Percentiles rank a stretch among this genome's conserved stretches.
These are phyloP conservation scores for Pachyramphus minor DNA, from an alignment of 2,113 vertebrate genomes.

Conservation along the genomic window DNA sequence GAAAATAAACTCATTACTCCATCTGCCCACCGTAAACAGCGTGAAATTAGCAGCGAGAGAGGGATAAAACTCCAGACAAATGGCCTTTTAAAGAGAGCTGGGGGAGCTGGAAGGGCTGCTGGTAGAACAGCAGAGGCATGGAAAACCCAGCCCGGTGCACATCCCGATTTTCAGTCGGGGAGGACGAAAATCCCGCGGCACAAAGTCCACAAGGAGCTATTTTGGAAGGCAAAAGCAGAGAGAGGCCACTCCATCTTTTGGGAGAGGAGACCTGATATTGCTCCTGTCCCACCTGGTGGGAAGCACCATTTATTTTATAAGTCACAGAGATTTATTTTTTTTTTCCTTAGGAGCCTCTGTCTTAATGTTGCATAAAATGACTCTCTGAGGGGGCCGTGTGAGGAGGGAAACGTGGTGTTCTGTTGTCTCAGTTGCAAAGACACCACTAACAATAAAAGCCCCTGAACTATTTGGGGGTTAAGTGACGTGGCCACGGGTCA, in stretches of 20 bases:
- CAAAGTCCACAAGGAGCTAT: not conserved
- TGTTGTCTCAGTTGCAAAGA: conserved; percentile 50
- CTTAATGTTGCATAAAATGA: conserved; percentile 62
- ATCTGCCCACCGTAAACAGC: conserved; percentile 43
- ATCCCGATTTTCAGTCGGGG: not conserved
- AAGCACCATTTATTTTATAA: not conserved
- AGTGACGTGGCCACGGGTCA: conserved; percentile 25
- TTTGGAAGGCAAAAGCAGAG: not conserved
- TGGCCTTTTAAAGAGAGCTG: conserved; percentile 25
- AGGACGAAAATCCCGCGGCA: not conserved
- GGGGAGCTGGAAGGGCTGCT: conserved; percentile 26
- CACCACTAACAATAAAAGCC: not conserved
- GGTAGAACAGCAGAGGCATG: not conserved
- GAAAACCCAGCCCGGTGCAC: accelerated
- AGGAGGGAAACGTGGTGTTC: conserved; percentile 1
- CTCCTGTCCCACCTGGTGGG: not conserved
- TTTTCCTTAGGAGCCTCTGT: not conserved
- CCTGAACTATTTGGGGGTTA: conserved; percentile 25
- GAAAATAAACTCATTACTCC: conserved; percentile 62
- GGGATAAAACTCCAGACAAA: conserved; percentile 52
- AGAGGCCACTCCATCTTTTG: not conserved
- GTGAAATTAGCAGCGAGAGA: conserved; percentile 33
- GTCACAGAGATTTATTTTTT: not conserved
- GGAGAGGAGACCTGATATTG: not conserved
- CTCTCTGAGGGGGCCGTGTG: conserved; percentile 21